A percentile compares a stretch with the other conserved stretches of the same genome.
These are phyloP conservation scores for Tachystola acroxantha DNA, from an alignment of 2,888 invertebrate genomes.

Conservation along the genomic window DNA sequence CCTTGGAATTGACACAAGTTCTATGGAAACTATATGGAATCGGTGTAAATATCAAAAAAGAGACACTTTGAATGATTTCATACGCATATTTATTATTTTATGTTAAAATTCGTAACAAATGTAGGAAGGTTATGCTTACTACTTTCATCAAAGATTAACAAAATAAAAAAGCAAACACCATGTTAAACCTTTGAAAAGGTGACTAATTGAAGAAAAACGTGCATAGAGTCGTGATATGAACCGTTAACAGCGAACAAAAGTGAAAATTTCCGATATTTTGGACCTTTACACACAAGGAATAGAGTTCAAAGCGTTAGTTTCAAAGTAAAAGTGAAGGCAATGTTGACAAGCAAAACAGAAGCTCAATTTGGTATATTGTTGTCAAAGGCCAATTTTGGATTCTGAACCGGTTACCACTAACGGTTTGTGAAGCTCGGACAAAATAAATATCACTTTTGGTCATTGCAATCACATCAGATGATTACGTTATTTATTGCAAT, in stretches of 20 bases:
- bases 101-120: too few relatives aligned
- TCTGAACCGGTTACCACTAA: slow-evolving; percentile 9
- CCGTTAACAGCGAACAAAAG: slow-evolving; percentile 4
- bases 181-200: too few relatives aligned
- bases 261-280: background rate
- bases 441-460: slow-evolving; percentile 2
- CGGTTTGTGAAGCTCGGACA: slow-evolving; percentile 5
- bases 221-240: slow-evolving; percentile 6
- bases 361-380: slow-evolving; percentile 11
- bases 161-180: too few relatives aligned
- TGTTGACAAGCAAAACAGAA: slow-evolving; percentile 12
- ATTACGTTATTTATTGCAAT: too few relatives aligned
- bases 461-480: too few relatives aligned
- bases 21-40: too few relatives aligned
- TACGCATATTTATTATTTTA: too few relatives aligned
- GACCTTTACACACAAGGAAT: background rate
- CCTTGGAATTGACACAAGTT: too few relatives aligned
- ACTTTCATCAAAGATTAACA: too few relatives aligned
- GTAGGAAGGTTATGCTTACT: too few relatives aligned
- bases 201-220: slow-evolving; percentile 12
- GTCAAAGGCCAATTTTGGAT: slow-evolving; percentile 11
- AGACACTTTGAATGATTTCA: too few relatives aligned
- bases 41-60: too few relatives aligned
- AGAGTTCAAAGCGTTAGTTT: background rate
- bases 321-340: background rate